phyloP scores from a whole-genome alignment of 2,797 vertebrate genomes.

The Lagorchestes hirsutus region DNA sequence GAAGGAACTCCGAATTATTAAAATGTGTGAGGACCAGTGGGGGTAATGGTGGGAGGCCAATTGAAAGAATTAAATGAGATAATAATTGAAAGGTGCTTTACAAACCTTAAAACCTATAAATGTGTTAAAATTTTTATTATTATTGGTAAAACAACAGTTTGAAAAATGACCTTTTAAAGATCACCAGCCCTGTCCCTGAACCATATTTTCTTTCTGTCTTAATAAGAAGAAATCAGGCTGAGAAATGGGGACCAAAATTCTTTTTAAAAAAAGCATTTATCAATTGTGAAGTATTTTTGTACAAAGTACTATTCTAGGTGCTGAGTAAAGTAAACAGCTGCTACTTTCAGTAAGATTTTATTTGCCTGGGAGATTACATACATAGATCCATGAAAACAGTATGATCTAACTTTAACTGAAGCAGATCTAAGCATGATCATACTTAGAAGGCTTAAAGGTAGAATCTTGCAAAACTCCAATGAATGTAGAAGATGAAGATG shows the following conservation, averaged over 20 bases:
- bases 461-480: neutral
- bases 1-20: neutral
- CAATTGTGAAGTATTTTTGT: neutral
- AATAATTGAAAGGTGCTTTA: neutral
- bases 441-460: neutral
- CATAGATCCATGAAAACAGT: neutral
- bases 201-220: neutral
- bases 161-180: neutral
- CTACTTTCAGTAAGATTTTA: neutral
- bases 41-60: neutral
- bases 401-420: neutral
- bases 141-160: neutral
- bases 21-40: neutral
- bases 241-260: neutral
- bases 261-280: neutral
- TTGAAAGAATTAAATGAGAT: neutral
- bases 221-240: neutral
- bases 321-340: neutral
- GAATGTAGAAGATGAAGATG: neutral
- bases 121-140: neutral
- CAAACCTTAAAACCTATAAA: neutral
- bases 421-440: neutral
- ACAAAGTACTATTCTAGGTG: neutral
- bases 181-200: neutral
- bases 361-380: neutral